Base-by-base conservation (phyloP, 2,888 invertebrate species). In the Rhamphomyia laevipes region DNA sequence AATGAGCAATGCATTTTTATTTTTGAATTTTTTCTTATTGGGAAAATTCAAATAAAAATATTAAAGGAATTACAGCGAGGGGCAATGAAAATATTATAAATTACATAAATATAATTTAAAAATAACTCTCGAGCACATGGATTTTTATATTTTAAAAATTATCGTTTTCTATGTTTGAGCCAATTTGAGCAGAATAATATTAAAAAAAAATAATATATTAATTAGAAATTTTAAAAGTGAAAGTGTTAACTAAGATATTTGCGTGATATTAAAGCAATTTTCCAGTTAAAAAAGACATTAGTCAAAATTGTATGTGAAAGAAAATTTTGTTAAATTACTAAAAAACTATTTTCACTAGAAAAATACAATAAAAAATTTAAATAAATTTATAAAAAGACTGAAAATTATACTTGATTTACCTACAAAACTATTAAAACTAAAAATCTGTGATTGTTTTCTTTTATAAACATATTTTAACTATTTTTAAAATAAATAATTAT, bases 401-500 rank as follows among this genome's bases (percentile, higher is more conserved):
- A 35, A 37, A 11, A 11, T n/a, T 9, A 17, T 30, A 45, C 38
- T 45, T 37, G 42, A 48, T 18, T 9, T 30, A 43, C 12, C 43
- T 18, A 31, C 12, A 51, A 51, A 21, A 21, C 5, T 21, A 4
- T 4, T 21, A 21, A 52, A 48, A 46, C 43, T 49, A 46, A 17
- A 11, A 27, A 49, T 47, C 52, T 52, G 52, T 54, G 54, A 54
- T 52, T 43, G 18, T 31, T 41, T 18, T n/a, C 27, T 44, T 47
- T 43, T 37, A 38, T 17, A 35, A 30, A 42, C 12, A 41, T 48
- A 11, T 37, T 38, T 51, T 47, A 37, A 38, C 48, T 50, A 45
- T 45, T 43, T 43, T 27, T 21, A 21, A 4, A 4, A 21, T 21
- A 21, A 21, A 3, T 30, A 35, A 17, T 43, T 27, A 18, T 49